These are phyloP conservation scores for Drosophila quinaria DNA, from an alignment of 2,888 invertebrate genomes.

Conservation along the genomic window DNA sequence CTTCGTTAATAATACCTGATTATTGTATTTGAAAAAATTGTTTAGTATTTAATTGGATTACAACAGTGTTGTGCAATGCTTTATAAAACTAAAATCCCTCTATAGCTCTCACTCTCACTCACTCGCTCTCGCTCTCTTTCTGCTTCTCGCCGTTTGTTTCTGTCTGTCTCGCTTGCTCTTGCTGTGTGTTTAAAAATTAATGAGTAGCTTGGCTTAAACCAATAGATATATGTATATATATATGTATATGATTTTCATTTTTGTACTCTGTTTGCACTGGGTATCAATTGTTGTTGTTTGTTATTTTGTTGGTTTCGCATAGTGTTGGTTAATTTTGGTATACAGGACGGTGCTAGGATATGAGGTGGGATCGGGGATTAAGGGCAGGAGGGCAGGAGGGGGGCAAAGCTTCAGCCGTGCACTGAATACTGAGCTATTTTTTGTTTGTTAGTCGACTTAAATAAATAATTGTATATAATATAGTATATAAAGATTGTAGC, in stretches of 20 bases:
- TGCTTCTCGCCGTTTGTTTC: constrained; percentile 11
- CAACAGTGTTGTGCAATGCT: background rate
- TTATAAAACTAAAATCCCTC: constrained; percentile 32
- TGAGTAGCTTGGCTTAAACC: constrained; percentile 48
- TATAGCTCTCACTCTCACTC: constrained; percentile 15
- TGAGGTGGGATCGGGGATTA: background rate
- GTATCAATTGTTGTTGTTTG: constrained; percentile 18
- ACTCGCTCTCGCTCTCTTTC: constrained; percentile 9
- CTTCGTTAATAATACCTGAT: too few relatives aligned
- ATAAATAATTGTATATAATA: constrained; percentile 29
- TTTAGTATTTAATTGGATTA: background rate
- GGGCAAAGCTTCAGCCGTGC: constrained; percentile 45
- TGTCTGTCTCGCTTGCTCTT: constrained; percentile 2
- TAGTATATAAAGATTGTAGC: constrained; percentile 32
- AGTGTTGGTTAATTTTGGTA: background rate
- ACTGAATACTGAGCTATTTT: constrained; percentile 58
- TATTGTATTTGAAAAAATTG: background rate
- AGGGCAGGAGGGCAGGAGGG: background rate
- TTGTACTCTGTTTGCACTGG: constrained; percentile 68
- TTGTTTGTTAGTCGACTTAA: constrained; percentile 25
- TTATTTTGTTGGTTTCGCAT: background rate
- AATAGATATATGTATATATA: constrained; percentile 8
- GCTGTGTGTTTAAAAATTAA: constrained; percentile 33
- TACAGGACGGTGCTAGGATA: background rate
- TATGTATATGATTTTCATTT: constrained; percentile 20